Evolutionary conservation across 2,113 vertebrate genomes (phyloP).

Genomic region (Oriolus oriolus): DNA sequence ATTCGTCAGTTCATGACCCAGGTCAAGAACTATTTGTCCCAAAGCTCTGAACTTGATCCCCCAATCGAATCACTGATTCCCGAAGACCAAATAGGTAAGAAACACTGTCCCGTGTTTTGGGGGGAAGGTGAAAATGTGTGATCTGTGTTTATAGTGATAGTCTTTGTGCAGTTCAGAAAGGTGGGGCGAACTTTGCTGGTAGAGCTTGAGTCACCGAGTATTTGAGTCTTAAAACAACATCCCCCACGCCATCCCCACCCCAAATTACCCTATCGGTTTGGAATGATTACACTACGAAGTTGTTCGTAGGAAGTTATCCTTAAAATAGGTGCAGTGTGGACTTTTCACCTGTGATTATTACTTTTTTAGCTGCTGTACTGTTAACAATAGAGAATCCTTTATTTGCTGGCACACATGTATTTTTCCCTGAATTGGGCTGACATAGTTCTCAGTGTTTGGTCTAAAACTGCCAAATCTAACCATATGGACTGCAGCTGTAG

Average conservation of each 20-base stretch:
- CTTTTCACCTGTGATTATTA: neutral
- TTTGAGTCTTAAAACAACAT: neutral
- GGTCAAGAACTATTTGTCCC: constrained; percentile 92
- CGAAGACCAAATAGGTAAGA: constrained; percentile 93
- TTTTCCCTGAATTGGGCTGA: neutral
- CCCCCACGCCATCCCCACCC: neutral
- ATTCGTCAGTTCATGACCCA: constrained; percentile 96
- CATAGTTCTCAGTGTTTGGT: neutral
- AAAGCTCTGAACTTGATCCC: constrained; percentile 93
- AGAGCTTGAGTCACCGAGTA: neutral
- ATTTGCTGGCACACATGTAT: neutral
- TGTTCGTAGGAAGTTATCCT: neutral
- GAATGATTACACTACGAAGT: accelerated
- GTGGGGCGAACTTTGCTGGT: neutral
- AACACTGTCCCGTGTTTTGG: neutral
- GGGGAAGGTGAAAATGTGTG: neutral
- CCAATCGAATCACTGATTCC: constrained; percentile 93
- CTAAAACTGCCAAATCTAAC: neutral
- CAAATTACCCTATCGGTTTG: neutral
- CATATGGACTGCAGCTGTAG: neutral
- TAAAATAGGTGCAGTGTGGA: neutral
- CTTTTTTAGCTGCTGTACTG: neutral
- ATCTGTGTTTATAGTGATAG: neutral
- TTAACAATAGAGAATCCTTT: neutral
- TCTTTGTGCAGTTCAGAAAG: neutral